phyloP scores from a whole-genome alignment of 2,888 invertebrate genomes.

The Scaptomyza cyrtandrae region DNA sequence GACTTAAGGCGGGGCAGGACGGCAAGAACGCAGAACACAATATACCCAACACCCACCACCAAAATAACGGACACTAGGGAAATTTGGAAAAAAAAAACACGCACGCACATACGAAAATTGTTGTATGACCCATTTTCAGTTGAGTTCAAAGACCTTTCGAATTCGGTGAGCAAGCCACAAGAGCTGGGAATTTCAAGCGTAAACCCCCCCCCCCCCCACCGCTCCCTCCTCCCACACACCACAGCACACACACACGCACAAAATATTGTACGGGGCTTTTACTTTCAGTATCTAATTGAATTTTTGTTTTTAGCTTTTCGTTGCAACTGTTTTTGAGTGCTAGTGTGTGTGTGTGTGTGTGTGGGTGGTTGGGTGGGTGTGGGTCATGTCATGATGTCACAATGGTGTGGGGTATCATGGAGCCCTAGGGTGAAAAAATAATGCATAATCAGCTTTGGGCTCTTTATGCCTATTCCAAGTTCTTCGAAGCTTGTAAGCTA shows the following conservation, averaged over 20 bases:
- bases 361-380: constrained; percentile 28
- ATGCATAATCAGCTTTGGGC: constrained; percentile 64
- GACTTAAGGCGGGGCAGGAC: constrained; percentile 33
- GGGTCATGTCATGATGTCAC: constrained; percentile 67
- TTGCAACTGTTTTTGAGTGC: constrained; percentile 73
- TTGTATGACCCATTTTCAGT: constrained; percentile 81
- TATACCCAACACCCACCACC: constrained; percentile 47
- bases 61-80: constrained; percentile 40
- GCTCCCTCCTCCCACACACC: too few species aligned
- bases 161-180: constrained; percentile 6
- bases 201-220: constrained; percentile 57
- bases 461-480: constrained; percentile 58
- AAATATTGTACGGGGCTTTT: constrained; percentile 52
- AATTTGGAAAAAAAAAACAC: constrained; percentile 47
- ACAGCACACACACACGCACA: constrained; percentile 23
- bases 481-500: constrained; percentile 18
- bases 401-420: constrained; percentile 35
- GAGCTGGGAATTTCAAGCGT: constrained; percentile 22
- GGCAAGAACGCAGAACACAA: constrained; percentile 9
- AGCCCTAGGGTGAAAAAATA: constrained; percentile 60
- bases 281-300: constrained; percentile 70
- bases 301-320: constrained; percentile 12
- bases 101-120: constrained; percentile 23
- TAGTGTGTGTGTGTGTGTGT: constrained; percentile 22
- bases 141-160: constrained; percentile 82